A percentile compares a stretch with the other conserved stretches of the same genome.
Conservation (phyloP, 64 coral and sea anemone genomes). For the Montipora foliosa region DNA sequence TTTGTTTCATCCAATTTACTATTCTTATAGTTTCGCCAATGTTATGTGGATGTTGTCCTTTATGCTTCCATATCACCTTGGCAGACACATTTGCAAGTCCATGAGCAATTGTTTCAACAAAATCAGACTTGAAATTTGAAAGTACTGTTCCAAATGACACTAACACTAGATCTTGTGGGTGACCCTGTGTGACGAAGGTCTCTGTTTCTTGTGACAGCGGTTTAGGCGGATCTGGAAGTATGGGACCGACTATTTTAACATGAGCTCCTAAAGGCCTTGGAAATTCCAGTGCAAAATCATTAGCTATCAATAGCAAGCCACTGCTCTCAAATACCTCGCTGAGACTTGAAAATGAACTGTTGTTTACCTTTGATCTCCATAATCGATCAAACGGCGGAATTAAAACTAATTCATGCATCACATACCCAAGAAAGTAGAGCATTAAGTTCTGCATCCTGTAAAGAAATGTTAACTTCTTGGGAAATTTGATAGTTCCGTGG, state of each 20-base stretch:
- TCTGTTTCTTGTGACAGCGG: conserved; percentile 6
- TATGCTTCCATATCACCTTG: conserved; percentile 74
- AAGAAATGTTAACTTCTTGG: conserved; percentile 46
- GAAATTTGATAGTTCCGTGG: conserved; percentile 51
- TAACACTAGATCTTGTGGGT: conserved; percentile 42
- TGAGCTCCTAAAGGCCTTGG: conserved; percentile 71
- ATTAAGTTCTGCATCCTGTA: conserved; percentile 52
- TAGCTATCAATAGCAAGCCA: conserved; percentile 56
- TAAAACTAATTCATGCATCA: conserved; percentile 44
- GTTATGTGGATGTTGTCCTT: conserved; percentile 17
- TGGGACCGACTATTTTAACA: conserved; percentile 68
- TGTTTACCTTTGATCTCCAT: conserved; percentile 42
- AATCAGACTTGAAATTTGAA: conserved; percentile 68
- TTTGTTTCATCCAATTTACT: conserved; percentile 73
- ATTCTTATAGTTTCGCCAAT: conserved; percentile 49
- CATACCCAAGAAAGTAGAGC: conserved; percentile 55
- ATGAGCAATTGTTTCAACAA: conserved; percentile 60
- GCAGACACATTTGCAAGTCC: conserved; percentile 38
- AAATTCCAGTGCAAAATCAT: conserved; percentile 68
- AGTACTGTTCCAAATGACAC: conserved; percentile 87
- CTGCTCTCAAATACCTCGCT: conserved; percentile 56
- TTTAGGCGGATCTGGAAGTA: conserved; percentile 68
- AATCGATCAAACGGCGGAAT: conserved; percentile 52
- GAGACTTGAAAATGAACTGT: conserved; percentile 55
- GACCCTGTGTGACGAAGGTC: conserved; percentile 37